These are phyloP conservation scores for Myrmophylax atrothorax DNA, from an alignment of 2,113 vertebrate species.

Conservation along the genomic window DNA sequence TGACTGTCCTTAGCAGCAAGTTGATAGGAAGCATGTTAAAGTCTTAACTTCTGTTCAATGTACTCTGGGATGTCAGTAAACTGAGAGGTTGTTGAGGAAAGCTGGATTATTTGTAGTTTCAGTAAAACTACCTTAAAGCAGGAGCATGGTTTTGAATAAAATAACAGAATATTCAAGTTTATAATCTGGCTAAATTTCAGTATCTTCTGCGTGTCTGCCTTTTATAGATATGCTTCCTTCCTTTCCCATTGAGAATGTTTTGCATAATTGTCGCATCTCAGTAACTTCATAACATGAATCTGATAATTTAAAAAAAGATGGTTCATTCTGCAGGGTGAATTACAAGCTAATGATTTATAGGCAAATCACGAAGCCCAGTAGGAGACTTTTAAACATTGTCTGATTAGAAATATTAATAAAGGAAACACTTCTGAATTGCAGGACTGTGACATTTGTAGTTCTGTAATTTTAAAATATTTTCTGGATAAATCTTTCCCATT, in stretches of 20 bases:
- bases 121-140: not conserved
- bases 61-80: not conserved
- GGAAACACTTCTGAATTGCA: not conserved
- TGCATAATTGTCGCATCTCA: not conserved
- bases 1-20: not conserved
- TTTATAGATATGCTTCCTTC: not conserved
- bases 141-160: not conserved
- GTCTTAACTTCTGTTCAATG: not conserved
- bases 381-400: not conserved
- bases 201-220: not conserved
- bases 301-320: not conserved
- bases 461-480: not conserved
- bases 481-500: not conserved
- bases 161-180: not conserved
- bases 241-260: not conserved
- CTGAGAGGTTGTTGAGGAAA: not conserved
- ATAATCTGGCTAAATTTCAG: not conserved
- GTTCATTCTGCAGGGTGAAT: not conserved
- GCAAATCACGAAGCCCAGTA: not conserved
- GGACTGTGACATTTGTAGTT: not conserved
- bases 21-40: not conserved
- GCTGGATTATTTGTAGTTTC: not conserved
- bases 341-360: not conserved
- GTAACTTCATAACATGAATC: not conserved
- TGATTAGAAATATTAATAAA: constrained; percentile 1